Evolutionary conservation across 2,797 vertebrate species (phyloP).

Genomic region (Syngnathus rostellatus): DNA sequence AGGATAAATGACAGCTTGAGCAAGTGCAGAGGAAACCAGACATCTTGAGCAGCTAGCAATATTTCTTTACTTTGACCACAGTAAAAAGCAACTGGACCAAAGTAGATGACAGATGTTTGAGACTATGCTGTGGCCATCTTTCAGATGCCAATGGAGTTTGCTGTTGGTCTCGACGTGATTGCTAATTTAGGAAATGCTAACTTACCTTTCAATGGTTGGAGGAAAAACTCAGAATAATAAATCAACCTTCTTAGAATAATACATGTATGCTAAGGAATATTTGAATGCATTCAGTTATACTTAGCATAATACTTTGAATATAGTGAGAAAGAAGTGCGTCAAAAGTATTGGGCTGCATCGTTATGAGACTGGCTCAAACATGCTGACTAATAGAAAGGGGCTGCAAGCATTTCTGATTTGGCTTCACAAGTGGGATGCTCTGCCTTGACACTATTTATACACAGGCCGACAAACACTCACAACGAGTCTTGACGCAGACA

Average conservation of each 20-base stretch:
- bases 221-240: slow-evolving; percentile 25
- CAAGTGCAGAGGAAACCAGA: slow-evolving; percentile 41
- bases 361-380: slow-evolving; percentile 43
- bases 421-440: slow-evolving; percentile 45
- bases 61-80: slow-evolving; percentile 28
- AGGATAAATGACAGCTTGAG: slow-evolving; percentile 61
- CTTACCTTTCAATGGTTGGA: slow-evolving; percentile 27
- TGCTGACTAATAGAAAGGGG: slow-evolving; percentile 45
- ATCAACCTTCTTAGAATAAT: not conserved
- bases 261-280: not conserved
- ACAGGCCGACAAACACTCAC: slow-evolving; percentile 26
- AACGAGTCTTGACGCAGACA: slow-evolving; percentile 50
- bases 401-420: slow-evolving; percentile 53
- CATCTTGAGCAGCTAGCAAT: slow-evolving; percentile 42
- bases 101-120: slow-evolving; percentile 42
- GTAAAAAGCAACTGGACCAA: slow-evolving; percentile 30
- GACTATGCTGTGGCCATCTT: slow-evolving; percentile 51
- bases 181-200: slow-evolving; percentile 65
- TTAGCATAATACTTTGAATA: slow-evolving; percentile 6
- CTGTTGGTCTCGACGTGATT: slow-evolving; percentile 59
- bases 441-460: slow-evolving; percentile 44
- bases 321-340: slow-evolving; percentile 21
- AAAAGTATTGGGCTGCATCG: slow-evolving; percentile 43
- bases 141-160: slow-evolving; percentile 40
- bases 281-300: not conserved